Evolutionary conservation across 92 coral and sea anemone species (phyloP), one percentile per base, ranked within the genome.

Genomic region (Chrysogorgia sp.): DNA sequence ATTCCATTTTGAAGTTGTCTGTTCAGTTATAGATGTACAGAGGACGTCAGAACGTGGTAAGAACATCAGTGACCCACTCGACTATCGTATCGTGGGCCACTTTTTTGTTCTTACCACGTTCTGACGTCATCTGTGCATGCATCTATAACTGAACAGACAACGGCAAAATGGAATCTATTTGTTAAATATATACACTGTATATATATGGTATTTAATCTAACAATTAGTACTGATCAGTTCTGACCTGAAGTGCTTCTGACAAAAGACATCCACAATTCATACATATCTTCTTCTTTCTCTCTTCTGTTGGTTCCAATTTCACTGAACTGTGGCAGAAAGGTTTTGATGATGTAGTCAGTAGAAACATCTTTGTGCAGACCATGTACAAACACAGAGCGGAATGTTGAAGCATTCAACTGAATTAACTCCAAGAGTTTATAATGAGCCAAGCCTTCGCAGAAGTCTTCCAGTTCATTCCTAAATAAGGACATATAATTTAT

Each of bases 221-320:
- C 43, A 4, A 12, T 37, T 37, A 37, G 43, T 5, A 37, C 12
- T 37, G 43, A 37, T 12, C 43, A 37, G 43, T 12, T 37, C 43
- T 37, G 62, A 77, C 82, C 74, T 77, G 82, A 40, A 17, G 63
- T 62, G 49, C 29, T 62, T 30, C 74, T 45, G 25, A 77, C 74
- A 45, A 77, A 77, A 57, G 74, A 77, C 61, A 77, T 34, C 82
- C 74, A 77, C 53, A 62, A 45, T 26, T 77, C 74, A 24, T 61
- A 62, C 21, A 77, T 13, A 63, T 62, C 82, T 45, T 77, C 71
- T 33, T 77, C 82, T 61, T 65, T 47, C 40, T 40, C 82, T 60
- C 82, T 62, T 41, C 82, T 50, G 41, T 77, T 77, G 61, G 37
- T 37, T 25, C 74, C 82, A 30, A 21, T 20, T 19, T 77, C 74